Percentiles rank a stretch among this genome's conserved stretches.
Evolutionary conservation across 1,140 invertebrate species (phyloP).

Genomic region (Pseudobourletiella spinata): DNA sequence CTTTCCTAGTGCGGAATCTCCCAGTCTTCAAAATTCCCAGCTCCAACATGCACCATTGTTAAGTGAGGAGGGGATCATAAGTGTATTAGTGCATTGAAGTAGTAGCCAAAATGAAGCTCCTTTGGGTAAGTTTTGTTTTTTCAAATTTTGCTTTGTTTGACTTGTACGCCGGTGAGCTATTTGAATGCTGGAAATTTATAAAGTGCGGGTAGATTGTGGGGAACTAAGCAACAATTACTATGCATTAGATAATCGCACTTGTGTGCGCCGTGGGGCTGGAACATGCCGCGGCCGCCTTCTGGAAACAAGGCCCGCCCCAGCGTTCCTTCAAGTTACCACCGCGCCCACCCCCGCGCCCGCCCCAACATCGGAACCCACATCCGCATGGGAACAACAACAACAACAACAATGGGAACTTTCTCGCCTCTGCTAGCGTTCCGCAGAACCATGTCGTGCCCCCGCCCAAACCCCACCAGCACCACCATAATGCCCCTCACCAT

Average conservation of each 20-base stretch:
- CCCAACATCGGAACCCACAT: neutral
- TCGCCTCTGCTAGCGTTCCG: neutral
- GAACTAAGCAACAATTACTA: no score
- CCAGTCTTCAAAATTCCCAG: no score
- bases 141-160: neutral
- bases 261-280: neutral
- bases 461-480: neutral
- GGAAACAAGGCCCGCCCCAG: neutral
- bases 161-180: neutral
- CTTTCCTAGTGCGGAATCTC: no score
- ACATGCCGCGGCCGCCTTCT: neutral
- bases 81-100: neutral
- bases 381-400: neutral
- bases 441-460: neutral
- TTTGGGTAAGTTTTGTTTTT: constrained; percentile 1
- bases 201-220: no score
- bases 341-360: neutral
- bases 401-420: neutral
- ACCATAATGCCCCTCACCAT: neutral
- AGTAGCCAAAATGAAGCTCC: neutral
- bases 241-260: neutral
- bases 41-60: no score
- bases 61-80: neutral
- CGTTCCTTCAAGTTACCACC: neutral
- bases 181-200: no score